Base-by-base conservation (phyloP, 2,888 invertebrate genomes). In the Scaptomyza reducta region DNA sequence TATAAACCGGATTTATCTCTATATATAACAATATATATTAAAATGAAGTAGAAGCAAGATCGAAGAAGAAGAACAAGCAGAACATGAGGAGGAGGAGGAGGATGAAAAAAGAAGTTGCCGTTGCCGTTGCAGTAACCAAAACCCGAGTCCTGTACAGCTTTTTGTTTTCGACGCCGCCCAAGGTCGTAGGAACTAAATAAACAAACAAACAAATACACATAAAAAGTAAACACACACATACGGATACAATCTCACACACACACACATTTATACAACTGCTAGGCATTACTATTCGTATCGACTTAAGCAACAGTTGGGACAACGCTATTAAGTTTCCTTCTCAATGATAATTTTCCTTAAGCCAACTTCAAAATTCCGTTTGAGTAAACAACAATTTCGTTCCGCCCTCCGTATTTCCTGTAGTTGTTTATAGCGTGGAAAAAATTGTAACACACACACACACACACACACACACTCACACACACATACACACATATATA, bases 291-390 rank as follows among this genome's bases (percentile, higher is more conserved):
- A 70, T 70, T 38, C 14, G 73, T 57, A 75, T 70, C 66, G 75
- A 75, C 58, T 74, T 66, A 62, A 73, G 76, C 77, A 77, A 77
- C 70, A 61, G 63, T 76, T 76, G 75, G 71, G 70, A 65, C 77
- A 77, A 63, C 59, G 65, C 71, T 67, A 50, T 60, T 77, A 42
- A 57, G 42, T 70, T 66, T 55, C 44, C 49, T 41, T 47, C 49
- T 44, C 35, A 14, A 53, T 38, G 45, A 57, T 47, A 58, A 45
- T 41, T 51, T 42, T 31, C 49, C 61, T 44, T 53, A 44, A 50
- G 46, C 54, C 45, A 38, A 74, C 22, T 53, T 40, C 46, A 5
- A 46, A 42, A 54, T 33, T 53, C 35, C 22, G 35, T 46, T 72
- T 72, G 72, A 65, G 73, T 62, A 55, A 60, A 22, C 16, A 44